Evolutionary conservation across 2,113 vertebrate species (phyloP).

Genomic region (Deroptyus accipitrinus): DNA sequence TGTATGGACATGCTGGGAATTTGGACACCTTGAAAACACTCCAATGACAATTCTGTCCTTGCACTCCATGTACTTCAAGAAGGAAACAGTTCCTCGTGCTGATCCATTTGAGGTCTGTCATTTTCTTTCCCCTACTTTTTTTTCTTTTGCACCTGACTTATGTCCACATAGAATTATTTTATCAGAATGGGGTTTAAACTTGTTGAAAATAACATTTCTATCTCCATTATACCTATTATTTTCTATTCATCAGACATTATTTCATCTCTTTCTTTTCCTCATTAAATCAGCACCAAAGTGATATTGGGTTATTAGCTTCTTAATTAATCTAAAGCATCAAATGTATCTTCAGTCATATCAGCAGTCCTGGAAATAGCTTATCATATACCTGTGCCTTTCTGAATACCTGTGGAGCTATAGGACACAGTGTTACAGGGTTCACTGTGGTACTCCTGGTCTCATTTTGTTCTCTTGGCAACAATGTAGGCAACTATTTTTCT

Average conservation of each 20-base stretch:
- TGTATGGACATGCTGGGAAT: neutral
- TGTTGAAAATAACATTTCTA: neutral
- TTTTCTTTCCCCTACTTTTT: neutral
- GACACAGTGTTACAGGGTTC: neutral
- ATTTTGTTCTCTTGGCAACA: neutral
- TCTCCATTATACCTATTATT: neutral
- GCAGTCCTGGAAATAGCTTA: neutral
- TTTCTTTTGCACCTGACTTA: neutral
- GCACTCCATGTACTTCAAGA: neutral
- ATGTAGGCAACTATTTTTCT: neutral
- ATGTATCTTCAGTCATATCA: neutral
- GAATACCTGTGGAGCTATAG: neutral
- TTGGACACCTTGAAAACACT: neutral
- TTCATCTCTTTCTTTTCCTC: neutral
- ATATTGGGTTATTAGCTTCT: neutral
- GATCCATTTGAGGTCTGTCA: neutral
- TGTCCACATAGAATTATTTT: neutral
- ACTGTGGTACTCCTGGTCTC: neutral
- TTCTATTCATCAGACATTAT: neutral
- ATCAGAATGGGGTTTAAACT: neutral
- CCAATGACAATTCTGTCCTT: neutral
- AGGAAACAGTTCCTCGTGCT: neutral
- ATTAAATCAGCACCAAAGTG: neutral
- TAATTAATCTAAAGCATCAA: neutral
- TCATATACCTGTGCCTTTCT: neutral